Percentiles rank a stretch among this genome's conserved stretches.
phyloP scores from a whole-genome alignment of 2,888 invertebrate genomes.

The Norana najaformis region DNA sequence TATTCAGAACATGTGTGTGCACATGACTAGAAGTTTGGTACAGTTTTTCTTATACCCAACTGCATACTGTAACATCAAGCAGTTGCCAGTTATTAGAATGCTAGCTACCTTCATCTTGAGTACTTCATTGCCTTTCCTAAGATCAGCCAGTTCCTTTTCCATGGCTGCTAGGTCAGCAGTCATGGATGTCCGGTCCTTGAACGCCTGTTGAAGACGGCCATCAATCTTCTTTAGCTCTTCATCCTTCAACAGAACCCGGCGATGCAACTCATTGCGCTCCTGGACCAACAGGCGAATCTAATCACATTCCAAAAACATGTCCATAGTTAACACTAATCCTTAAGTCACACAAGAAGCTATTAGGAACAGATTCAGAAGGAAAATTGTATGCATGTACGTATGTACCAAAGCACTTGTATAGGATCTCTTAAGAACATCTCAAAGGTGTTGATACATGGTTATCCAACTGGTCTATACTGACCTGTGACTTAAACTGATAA shows the following conservation, averaged over 20 bases:
- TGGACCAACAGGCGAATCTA: conserved; percentile 9
- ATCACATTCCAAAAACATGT: neutral
- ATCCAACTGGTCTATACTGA: no score
- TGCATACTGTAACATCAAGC: neutral
- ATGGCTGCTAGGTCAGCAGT: neutral
- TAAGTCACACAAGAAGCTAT: neutral
- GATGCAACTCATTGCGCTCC: conserved; percentile 10
- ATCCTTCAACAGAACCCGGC: neutral
- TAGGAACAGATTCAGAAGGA: neutral
- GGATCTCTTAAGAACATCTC: no score
- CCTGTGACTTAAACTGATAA: no score
- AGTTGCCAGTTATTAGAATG: neutral
- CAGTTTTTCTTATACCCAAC: neutral
- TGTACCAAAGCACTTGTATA: neutral
- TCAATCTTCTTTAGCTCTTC: conserved; percentile 9
- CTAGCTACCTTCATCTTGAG: conserved; percentile 8
- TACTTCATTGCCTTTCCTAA: conserved; percentile 15
- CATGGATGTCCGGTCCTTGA: conserved; percentile 14
- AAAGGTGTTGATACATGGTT: no score
- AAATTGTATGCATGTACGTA: neutral
- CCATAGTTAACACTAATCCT: neutral
- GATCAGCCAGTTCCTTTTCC: conserved; percentile 15
- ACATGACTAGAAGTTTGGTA: neutral
- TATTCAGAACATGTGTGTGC: neutral
- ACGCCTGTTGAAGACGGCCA: conserved; percentile 8